Percentiles rank a stretch among this genome's conserved stretches.
Conservation (phyloP, 1,140 invertebrate species). For the Asbolus verrucosus region DNA sequence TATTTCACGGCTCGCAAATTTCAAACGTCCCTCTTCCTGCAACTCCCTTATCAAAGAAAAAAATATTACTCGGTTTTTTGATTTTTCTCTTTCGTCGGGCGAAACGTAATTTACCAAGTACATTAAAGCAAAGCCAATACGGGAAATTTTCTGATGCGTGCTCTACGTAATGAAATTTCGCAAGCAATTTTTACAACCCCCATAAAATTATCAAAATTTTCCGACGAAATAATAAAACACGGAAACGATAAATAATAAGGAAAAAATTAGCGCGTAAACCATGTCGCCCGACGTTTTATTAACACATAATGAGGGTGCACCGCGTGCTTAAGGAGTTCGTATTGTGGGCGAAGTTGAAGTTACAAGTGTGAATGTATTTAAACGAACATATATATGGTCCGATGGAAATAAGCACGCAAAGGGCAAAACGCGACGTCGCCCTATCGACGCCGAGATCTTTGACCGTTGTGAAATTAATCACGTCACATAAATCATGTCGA, state of each 20-base stretch:
- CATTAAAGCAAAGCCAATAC: no score
- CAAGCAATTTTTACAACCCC: slow-evolving; percentile 9
- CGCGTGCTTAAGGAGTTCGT: slow-evolving; percentile 2
- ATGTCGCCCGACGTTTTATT: slow-evolving; percentile 30
- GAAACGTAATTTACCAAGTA: not conserved
- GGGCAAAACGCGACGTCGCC: slow-evolving; percentile 18
- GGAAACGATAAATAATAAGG: not conserved
- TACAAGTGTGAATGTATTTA: slow-evolving; percentile 35
- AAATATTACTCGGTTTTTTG: slow-evolving; percentile 31
- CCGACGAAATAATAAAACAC: slow-evolving; percentile 11
- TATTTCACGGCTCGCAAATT: slow-evolving; percentile 60
- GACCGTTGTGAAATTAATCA: slow-evolving; percentile 39
- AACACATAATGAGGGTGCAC: slow-evolving; percentile 21
- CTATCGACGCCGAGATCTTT: slow-evolving; percentile 29
- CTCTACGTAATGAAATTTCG: not conserved
- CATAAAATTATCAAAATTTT: slow-evolving; percentile 28
- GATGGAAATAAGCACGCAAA: slow-evolving; percentile 31
- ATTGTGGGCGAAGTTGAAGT: not conserved
- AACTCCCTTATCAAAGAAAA: slow-evolving; percentile 31
- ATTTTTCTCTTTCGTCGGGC: not conserved
- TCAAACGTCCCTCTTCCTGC: slow-evolving; percentile 48
- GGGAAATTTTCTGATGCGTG: no score
- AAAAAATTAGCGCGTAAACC: slow-evolving; percentile 17
- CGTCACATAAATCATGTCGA: slow-evolving; percentile 43
- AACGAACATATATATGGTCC: slow-evolving; percentile 21